Evolutionary conservation across 2,113 vertebrate species (phyloP).

Genomic region (Promerops cafer): DNA sequence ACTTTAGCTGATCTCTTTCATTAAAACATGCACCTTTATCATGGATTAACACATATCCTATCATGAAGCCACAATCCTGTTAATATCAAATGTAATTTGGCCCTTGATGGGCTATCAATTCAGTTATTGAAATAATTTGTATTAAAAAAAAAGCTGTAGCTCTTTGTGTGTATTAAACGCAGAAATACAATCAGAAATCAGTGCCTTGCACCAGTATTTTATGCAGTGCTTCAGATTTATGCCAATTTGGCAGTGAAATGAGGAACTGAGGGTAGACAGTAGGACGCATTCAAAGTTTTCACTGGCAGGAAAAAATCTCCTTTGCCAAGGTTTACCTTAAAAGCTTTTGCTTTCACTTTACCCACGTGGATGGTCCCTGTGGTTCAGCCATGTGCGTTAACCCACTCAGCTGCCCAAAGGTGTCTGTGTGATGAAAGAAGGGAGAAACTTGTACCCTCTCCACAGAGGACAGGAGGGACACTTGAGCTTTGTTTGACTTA

Average conservation of each 20-base stretch:
- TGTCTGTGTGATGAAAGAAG: background rate
- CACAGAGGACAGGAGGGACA: background rate
- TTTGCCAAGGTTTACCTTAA: background rate
- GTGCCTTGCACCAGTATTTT: background rate
- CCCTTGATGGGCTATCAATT: background rate
- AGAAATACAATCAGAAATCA: background rate
- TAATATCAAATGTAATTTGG: background rate
- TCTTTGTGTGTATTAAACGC: background rate
- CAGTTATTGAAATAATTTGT: background rate
- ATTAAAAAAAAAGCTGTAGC: background rate
- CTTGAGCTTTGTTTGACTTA: background rate
- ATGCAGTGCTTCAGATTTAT: background rate
- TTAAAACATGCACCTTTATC: background rate
- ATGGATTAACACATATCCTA: background rate
- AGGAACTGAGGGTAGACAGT: background rate
- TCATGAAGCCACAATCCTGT: background rate
- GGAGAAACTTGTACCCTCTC: background rate
- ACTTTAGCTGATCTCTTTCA: background rate
- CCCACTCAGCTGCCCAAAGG: background rate
- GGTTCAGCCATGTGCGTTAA: background rate
- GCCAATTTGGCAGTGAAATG: background rate
- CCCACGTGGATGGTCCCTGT: fast-evolving
- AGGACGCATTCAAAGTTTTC: background rate
- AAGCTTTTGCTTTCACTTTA: background rate
- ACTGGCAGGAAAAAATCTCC: background rate